These are phyloP conservation scores for Oryzias curvinotus DNA, from an alignment of 2,113 vertebrate genomes.

Conservation along the genomic window DNA sequence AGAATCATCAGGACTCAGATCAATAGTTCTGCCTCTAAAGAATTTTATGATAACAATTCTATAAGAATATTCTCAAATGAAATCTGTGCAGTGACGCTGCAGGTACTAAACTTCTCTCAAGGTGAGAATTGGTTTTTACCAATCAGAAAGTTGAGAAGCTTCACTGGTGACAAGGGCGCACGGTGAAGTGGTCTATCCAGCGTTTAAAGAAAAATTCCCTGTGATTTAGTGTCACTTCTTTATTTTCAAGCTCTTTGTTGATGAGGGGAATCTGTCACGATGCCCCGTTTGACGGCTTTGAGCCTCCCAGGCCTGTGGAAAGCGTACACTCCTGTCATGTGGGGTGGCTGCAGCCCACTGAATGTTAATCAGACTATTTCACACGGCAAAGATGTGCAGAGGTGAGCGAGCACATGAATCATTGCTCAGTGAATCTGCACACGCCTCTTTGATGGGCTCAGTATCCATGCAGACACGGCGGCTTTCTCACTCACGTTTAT, in stretches of 20 bases:
- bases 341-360: slow-evolving; percentile 11
- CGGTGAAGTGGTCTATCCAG: neutral
- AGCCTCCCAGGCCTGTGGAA: slow-evolving; percentile 23
- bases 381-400: slow-evolving; percentile 40
- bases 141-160: neutral
- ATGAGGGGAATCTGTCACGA: slow-evolving; percentile 17
- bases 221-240: slow-evolving; percentile 10
- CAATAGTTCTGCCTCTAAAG: no score
- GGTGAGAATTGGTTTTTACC: neutral
- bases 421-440: slow-evolving; percentile 3
- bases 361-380: slow-evolving; percentile 65
- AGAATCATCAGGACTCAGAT: no score
- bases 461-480: slow-evolving; percentile 24
- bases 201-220: slow-evolving; percentile 1
- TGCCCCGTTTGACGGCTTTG: slow-evolving; percentile 30
- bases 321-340: slow-evolving; percentile 49
- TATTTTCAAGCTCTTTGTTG: neutral
- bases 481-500: slow-evolving; percentile 25
- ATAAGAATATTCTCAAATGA: no score
- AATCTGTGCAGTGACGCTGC: no score
- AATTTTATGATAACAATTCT: no score
- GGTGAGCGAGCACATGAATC: slow-evolving; percentile 49
- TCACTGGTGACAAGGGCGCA: neutral
- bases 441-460: slow-evolving; percentile 1
- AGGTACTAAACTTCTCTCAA: no score